phyloP scores from a whole-genome alignment of 2,888 invertebrate species.

The Prosopocoilus inquinatus region DNA sequence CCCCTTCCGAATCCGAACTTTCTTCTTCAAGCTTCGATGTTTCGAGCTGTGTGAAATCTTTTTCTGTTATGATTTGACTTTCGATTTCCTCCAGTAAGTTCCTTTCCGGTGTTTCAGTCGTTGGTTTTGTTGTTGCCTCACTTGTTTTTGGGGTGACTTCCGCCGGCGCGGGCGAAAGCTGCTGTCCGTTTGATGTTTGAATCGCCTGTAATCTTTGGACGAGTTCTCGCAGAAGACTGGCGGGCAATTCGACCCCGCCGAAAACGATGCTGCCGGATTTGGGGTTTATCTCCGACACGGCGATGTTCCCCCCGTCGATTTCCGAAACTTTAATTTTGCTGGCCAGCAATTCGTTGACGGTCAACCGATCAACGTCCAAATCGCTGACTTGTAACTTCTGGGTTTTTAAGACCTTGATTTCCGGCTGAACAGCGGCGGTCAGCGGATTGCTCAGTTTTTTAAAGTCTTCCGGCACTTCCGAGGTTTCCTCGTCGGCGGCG shows the following conservation, averaged over 20 bases:
- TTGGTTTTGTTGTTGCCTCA: background rate
- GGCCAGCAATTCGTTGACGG: slow-evolving; percentile 76
- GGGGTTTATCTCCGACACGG: slow-evolving; percentile 70
- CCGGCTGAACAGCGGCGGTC: slow-evolving; percentile 28
- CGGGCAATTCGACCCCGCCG: slow-evolving; percentile 66
- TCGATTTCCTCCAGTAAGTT: slow-evolving; percentile 3
- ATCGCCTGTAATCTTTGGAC: slow-evolving; percentile 51
- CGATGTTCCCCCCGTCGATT: slow-evolving; percentile 72
- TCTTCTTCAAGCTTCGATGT: background rate
- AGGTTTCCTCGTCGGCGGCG: slow-evolving; percentile 39
- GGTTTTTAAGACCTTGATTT: slow-evolving; percentile 52
- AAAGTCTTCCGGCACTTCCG: slow-evolving; percentile 43
- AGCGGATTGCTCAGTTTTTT: slow-evolving; percentile 38
- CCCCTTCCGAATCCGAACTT: too few relatives aligned
- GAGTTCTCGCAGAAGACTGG: slow-evolving; percentile 66
- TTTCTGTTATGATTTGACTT: background rate
- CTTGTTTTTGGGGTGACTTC: background rate
- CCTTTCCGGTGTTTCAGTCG: slow-evolving; percentile 6
- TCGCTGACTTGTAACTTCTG: slow-evolving; percentile 70
- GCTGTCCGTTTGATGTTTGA: background rate
- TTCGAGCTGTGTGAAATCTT: background rate
- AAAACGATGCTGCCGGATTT: slow-evolving; percentile 67
- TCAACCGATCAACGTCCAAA: slow-evolving; percentile 75
- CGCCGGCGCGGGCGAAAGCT: background rate
- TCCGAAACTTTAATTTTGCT: slow-evolving; percentile 78